phyloP scores from a whole-genome alignment of 2,113 vertebrate species.

The Danio rerio region GRCz12tu NC_133191.1:36896501-36897000 shows the following conservation, averaged over 20 bases:
- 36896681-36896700: slow-evolving; percentile 66
- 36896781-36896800: slow-evolving; percentile 73
- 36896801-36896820: slow-evolving; percentile 70
- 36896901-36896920: background rate
- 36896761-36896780: slow-evolving; percentile 69
- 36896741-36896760: slow-evolving; percentile 70
- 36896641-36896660: slow-evolving; percentile 11
- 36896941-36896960: too few species aligned
- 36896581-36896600: background rate
- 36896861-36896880: slow-evolving; percentile 7
- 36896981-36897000: too few species aligned
- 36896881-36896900: background rate
- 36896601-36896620: slow-evolving; percentile 1
- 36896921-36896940: too few species aligned
- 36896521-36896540: too few species aligned
- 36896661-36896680: slow-evolving; percentile 59
- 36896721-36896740: slow-evolving; percentile 73
- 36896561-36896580: background rate
- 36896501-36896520: too few species aligned
- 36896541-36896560: too few species aligned
- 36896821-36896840: slow-evolving; percentile 37
- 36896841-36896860: background rate
- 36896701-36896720: slow-evolving; percentile 65
- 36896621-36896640: slow-evolving; percentile 17
- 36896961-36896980: too few species aligned